phyloP scores from a whole-genome alignment of 2,113 vertebrate species.

The Corvus hawaiiensis region DNA sequence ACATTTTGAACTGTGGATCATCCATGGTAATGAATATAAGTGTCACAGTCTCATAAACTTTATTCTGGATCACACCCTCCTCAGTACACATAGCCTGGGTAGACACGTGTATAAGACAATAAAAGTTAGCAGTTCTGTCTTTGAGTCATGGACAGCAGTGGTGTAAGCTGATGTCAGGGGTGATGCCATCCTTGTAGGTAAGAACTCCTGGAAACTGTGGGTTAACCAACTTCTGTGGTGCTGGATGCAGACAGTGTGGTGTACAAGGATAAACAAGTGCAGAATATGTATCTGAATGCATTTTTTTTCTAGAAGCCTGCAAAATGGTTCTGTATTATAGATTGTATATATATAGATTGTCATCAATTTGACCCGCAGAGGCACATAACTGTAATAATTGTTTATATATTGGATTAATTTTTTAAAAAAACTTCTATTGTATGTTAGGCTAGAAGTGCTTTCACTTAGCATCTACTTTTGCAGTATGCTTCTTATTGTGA shows the following conservation, averaged over 20 bases:
- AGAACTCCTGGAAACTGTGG: background rate
- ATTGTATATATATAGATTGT: background rate
- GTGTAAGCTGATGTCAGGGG: background rate
- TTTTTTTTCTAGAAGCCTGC: conserved; percentile 16
- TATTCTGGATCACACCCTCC: background rate
- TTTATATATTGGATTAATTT: conserved; percentile 55
- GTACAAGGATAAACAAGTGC: background rate
- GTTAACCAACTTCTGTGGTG: background rate
- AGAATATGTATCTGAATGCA: background rate
- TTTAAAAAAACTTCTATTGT: conserved; percentile 5
- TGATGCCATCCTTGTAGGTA: background rate
- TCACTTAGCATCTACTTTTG: conserved; percentile 46
- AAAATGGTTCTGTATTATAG: background rate
- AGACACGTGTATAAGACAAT: fast-evolving
- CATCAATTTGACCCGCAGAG: conserved; percentile 22
- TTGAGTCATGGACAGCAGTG: background rate
- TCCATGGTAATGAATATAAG: background rate
- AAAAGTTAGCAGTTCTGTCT: background rate
- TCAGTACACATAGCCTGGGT: background rate
- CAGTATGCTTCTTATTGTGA: conserved; percentile 38
- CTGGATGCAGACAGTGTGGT: background rate
- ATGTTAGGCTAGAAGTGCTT: conserved; percentile 34
- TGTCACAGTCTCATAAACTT: background rate
- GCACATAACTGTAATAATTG: conserved; percentile 23
- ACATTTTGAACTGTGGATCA: background rate